These are phyloP conservation scores for Phymorhynchus buccinoides DNA, from an alignment of 1,140 invertebrate genomes.

Conservation along the genomic window DNA sequence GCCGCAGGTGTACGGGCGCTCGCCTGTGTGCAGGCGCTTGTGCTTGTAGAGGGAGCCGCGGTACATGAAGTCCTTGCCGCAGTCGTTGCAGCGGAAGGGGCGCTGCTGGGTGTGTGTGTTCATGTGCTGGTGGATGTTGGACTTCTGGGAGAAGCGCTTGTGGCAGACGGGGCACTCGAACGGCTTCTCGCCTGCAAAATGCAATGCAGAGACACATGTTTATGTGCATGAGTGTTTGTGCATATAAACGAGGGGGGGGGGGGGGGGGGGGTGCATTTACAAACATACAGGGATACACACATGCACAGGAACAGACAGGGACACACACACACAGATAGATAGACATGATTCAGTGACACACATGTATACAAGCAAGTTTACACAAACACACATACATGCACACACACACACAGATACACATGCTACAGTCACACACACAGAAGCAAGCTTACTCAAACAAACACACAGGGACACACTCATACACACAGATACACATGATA, in stretches of 20 bases:
- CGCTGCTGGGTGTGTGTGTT: constrained; percentile 45
- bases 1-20: constrained; percentile 49
- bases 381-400: too few species aligned
- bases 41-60: constrained; percentile 41
- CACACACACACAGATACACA: too few species aligned
- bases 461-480: too few species aligned
- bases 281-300: constrained; percentile 32
- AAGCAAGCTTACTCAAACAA: too few species aligned
- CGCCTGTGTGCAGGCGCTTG: constrained; percentile 45
- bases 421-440: too few species aligned
- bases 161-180: constrained; percentile 42
- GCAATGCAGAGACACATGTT: constrained; percentile 27
- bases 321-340: too few species aligned
- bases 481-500: too few species aligned
- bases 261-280: constrained; percentile 3
- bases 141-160: constrained; percentile 39
- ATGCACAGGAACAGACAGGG: too few species aligned
- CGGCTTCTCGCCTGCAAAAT: constrained; percentile 47
- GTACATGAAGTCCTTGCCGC: constrained; percentile 46
- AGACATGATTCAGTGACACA: too few species aligned
- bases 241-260: too few species aligned
- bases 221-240: too few species aligned
- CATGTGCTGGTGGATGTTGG: constrained; percentile 43
- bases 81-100: constrained; percentile 46
- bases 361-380: background rate